These are phyloP conservation scores for Denticeps clupeoides DNA, from an alignment of 2,797 vertebrate species.

Conservation along the genomic window DNA sequence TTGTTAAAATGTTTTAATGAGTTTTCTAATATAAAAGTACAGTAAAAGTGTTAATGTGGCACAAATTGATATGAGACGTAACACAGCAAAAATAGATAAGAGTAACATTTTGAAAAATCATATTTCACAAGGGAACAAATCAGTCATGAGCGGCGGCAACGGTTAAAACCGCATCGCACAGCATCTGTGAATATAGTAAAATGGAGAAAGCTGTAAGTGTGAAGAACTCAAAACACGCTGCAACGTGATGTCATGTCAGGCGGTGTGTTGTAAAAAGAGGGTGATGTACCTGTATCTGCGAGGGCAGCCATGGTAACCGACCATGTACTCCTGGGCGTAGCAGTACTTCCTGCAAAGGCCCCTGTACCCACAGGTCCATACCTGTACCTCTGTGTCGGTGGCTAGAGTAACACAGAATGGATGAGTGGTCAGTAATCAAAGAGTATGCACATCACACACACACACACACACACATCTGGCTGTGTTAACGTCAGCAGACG, in stretches of 20 bases:
- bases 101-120: too few species aligned
- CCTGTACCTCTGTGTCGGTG: constrained; percentile 2
- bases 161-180: constrained; percentile 31
- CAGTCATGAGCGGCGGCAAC: too few species aligned
- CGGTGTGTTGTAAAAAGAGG: background rate
- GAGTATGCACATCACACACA: too few species aligned
- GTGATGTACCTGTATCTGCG: constrained; percentile 27
- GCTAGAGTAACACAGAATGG: constrained; percentile 14
- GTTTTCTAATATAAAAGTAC: too few species aligned
- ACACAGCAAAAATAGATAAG: too few species aligned
- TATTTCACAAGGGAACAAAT: too few species aligned
- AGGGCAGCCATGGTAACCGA: constrained; percentile 32
- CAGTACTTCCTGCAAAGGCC: constrained; percentile 31
- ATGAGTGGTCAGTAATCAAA: background rate
- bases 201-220: background rate
- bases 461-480: too few species aligned
- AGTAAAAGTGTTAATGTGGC: too few species aligned
- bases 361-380: constrained; percentile 20
- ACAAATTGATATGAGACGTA: too few species aligned
- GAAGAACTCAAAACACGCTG: background rate
- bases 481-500: too few species aligned
- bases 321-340: constrained; percentile 26
- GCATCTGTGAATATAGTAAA: constrained; percentile 23
- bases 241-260: too few species aligned
- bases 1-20: too few species aligned